Conservation (phyloP, 2,888 invertebrate genomes). For the Erannis defoliaria region DNA sequence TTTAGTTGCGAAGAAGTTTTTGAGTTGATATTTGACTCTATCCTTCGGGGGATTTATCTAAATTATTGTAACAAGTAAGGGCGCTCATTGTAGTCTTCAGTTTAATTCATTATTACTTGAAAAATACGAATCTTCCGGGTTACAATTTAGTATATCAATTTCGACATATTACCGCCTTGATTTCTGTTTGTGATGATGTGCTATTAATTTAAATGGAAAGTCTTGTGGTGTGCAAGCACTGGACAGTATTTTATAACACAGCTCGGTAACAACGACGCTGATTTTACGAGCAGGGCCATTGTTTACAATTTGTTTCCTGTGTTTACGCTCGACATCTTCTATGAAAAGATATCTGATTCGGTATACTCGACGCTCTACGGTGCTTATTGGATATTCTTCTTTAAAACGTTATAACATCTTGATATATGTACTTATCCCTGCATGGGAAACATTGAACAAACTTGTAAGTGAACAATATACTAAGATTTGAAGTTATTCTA, state of each 20-base stretch:
- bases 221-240: constrained; percentile 52
- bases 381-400: constrained; percentile 28
- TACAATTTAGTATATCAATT: constrained; percentile 66
- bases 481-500: not conserved
- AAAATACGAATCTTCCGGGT: constrained; percentile 73
- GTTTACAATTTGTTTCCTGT: constrained; percentile 83
- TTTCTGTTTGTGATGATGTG: constrained; percentile 55
- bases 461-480: constrained; percentile 24
- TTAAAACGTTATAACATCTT: constrained; percentile 26
- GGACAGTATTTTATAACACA: constrained; percentile 54
- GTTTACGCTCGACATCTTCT: constrained; percentile 70
- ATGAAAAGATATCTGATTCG: constrained; percentile 61
- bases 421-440: constrained; percentile 9
- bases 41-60: constrained; percentile 54
- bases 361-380: constrained; percentile 44
- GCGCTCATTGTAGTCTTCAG: constrained; percentile 57
- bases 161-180: constrained; percentile 61
- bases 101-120: constrained; percentile 73
- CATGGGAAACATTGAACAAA: constrained; percentile 22
- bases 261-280: constrained; percentile 46
- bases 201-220: constrained; percentile 52
- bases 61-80: constrained; percentile 65
- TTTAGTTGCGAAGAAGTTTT: constrained; percentile 75
- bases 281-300: constrained; percentile 71
- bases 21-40: constrained; percentile 62